Evolutionary conservation across 2,888 invertebrate genomes (phyloP).

Genomic region (Rhimphoctona megacephalus): DNA sequence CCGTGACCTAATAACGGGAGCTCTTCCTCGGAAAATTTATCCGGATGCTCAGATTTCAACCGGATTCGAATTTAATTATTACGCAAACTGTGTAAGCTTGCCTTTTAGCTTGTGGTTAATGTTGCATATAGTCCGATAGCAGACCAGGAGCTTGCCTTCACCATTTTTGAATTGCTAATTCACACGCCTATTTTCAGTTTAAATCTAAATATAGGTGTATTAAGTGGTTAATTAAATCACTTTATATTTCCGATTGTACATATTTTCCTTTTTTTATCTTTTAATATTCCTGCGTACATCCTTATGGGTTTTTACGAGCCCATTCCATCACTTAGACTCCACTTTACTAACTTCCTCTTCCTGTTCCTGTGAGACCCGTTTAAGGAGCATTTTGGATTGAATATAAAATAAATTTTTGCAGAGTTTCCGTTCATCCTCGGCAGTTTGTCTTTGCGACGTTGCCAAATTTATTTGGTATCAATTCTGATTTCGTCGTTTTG

Average conservation of each 20-base stretch:
- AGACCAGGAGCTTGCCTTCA: neutral
- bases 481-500: too few relatives aligned
- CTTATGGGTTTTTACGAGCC: too few relatives aligned
- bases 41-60: constrained; percentile 59
- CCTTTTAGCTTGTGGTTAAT: constrained; percentile 20
- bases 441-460: too few relatives aligned
- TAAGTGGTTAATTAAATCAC: neutral
- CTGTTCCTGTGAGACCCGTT: too few relatives aligned
- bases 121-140: constrained; percentile 3
- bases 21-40: constrained; percentile 45
- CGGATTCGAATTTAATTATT: constrained; percentile 68
- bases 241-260: neutral
- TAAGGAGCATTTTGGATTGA: neutral
- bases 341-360: too few relatives aligned
- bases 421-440: neutral
- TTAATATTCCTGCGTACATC: too few relatives aligned
- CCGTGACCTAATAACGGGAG: constrained; percentile 29
- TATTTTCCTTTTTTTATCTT: too few relatives aligned
- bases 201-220: neutral
- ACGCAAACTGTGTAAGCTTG: constrained; percentile 51
- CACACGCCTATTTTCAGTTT: neutral
- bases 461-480: too few relatives aligned
- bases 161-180: neutral
- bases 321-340: too few relatives aligned
- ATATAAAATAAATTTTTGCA: neutral